Conservation (phyloP, 2,797 vertebrate species). For the Gymnothorax javanicus region DNA sequence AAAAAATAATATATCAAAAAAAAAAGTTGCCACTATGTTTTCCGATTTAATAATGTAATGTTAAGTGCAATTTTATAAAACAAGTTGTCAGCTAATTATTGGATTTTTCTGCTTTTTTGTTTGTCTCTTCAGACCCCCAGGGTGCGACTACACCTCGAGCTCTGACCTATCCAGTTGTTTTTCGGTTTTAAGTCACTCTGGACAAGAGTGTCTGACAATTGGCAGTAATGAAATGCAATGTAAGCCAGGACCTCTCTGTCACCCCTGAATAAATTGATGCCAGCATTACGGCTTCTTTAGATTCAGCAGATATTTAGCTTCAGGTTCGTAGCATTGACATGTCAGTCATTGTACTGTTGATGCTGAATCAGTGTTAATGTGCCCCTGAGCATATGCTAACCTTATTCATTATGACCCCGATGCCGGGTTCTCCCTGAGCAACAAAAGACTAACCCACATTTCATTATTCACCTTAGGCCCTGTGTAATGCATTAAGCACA, state of each 20-base stretch:
- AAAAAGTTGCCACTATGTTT: too few species aligned
- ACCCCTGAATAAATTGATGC: neutral
- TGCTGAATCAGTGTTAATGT: neutral
- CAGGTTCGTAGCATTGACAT: neutral
- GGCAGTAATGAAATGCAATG: neutral
- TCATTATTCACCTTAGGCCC: neutral
- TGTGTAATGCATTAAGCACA: neutral
- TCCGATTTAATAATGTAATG: neutral
- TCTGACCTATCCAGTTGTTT: neutral
- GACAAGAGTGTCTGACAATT: neutral
- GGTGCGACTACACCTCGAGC: neutral
- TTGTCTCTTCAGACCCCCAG: neutral
- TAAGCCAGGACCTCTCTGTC: neutral
- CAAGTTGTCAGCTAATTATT: neutral
- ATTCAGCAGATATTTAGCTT: constrained; percentile 1
- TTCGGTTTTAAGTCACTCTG: neutral
- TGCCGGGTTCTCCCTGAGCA: neutral
- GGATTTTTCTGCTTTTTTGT: neutral
- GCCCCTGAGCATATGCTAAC: neutral
- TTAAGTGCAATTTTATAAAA: neutral
- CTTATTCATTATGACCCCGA: neutral
- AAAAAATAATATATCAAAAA: too few species aligned
- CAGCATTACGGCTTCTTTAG: neutral
- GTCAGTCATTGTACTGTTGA: too few species aligned
- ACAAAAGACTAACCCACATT: neutral